Evolutionary conservation across 2,797 vertebrate genomes (phyloP), one percentile per base, ranked within the genome.

Genomic region (Vespertilio murinus): DNA sequence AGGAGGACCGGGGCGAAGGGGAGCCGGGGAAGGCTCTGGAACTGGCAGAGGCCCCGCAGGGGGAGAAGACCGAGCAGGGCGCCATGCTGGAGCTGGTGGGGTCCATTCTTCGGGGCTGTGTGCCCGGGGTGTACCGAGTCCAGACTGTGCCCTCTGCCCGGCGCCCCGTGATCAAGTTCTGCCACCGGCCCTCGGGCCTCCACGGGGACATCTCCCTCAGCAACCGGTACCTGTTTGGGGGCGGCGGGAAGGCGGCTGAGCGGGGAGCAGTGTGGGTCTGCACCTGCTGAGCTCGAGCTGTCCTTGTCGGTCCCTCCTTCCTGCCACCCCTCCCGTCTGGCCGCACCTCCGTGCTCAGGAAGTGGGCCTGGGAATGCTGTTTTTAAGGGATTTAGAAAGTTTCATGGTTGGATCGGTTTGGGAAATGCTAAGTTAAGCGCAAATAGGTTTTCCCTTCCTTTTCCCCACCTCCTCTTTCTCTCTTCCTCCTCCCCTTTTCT

Each of bases 81-180:
- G 90, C 86, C 61, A 81, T 95, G 89, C 97, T 99, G 88, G 99
- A 99, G 17, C 98, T 99, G 1, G 99, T 99, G 84, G 98, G 98
- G 0, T 93, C 98, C 0, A 99, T 99, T 69, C 97, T 99, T 33
- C 98, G 97, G 22, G 99, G 99, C 96, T 99, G 99, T 3, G 99
- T 99, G 6, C 99, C 99, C 1, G 99, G 99, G 0, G 99, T 99
- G 28, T 98, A 99, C 95, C 98, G 98, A 25, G 99, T 99, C 78
- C 98, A 98, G 0, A 97, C 98, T 3, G 98, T 99, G 65, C 97
- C 98, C 95, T 97, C 97, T 0, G 99, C 99, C 30, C 98, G 99
- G 8, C 98, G 99, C 13, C 99, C 99, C 0, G 99, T 99, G 6
- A 98, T 99, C 89, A 99, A 99, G 95, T 99, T 99, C 96, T 98